Conservation (phyloP, 2,113 vertebrate genomes). For the Percina caprodes region DNA sequence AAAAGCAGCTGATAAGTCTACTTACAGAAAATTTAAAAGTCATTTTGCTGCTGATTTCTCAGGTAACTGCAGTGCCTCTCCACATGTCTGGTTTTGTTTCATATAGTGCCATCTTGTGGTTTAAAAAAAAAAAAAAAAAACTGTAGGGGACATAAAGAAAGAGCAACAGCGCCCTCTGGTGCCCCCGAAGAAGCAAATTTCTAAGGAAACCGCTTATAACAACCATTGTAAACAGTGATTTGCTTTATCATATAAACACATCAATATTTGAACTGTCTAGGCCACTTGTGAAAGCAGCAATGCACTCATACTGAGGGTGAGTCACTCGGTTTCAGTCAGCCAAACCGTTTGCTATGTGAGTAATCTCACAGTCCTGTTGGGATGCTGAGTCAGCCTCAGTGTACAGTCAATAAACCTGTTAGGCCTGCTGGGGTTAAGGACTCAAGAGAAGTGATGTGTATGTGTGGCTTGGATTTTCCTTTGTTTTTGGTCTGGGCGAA, state of each 20-base stretch:
- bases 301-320: conserved; percentile 43
- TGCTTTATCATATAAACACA: conserved; percentile 19
- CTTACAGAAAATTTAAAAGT: conserved; percentile 7
- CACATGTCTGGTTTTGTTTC: conserved; percentile 3
- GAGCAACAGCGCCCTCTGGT: conserved; percentile 58
- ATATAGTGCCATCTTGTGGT: conserved; percentile 76
- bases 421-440: conserved; percentile 16
- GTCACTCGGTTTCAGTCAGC: conserved; percentile 49
- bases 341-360: conserved; percentile 50
- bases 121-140: neutral
- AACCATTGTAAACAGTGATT: neutral
- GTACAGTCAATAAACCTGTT: conserved; percentile 23
- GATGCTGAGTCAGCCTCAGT: conserved; percentile 29
- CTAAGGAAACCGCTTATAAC: neutral
- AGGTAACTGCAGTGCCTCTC: conserved; percentile 38
- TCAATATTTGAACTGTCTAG: neutral
- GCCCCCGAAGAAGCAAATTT: conserved; percentile 9
- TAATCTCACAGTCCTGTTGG: conserved; percentile 49
- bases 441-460: conserved; percentile 11
- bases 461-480: conserved; percentile 54
- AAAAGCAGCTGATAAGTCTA: conserved; percentile 45
- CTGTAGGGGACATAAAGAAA: neutral
- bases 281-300: neutral
- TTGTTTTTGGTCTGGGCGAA: neutral
- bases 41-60: conserved; percentile 34